phyloP scores from a whole-genome alignment of 1,140 invertebrate genomes.

The Tetramorium alpestre region DNA sequence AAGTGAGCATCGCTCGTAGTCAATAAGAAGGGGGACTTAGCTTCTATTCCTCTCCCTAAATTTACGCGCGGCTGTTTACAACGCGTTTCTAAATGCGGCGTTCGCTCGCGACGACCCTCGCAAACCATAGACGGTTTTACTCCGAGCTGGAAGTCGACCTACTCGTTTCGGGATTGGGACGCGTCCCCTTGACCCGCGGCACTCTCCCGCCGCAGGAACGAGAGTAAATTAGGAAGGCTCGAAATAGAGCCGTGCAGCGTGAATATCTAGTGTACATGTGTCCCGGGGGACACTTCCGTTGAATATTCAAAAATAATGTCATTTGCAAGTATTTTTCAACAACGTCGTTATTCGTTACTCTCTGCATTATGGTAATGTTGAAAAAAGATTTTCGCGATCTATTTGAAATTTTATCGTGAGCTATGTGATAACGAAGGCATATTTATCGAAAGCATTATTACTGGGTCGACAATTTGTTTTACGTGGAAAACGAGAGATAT shows the following conservation, averaged over 20 bases:
- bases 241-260: not conserved
- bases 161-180: conserved; percentile 57
- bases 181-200: conserved; percentile 21
- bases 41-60: conserved; percentile 46
- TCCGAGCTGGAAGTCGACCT: conserved; percentile 56
- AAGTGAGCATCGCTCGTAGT: conserved; percentile 42
- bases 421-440: not conserved
- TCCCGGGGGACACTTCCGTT: not conserved
- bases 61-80: conserved; percentile 67
- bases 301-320: not conserved
- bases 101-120: conserved; percentile 27
- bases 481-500: not conserved
- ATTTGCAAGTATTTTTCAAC: not conserved
- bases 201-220: not conserved
- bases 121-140: conserved; percentile 67
- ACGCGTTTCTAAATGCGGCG: conserved; percentile 64
- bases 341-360: not conserved
- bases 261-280: not conserved
- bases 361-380: not conserved
- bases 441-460: conserved; percentile 3
- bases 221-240: not conserved
- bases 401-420: not conserved
- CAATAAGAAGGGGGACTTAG: conserved; percentile 53
- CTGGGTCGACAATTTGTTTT: not conserved
- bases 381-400: not conserved